Conservation (phyloP, 2,113 vertebrate species). For the Epinephelus cyanopodus region DNA sequence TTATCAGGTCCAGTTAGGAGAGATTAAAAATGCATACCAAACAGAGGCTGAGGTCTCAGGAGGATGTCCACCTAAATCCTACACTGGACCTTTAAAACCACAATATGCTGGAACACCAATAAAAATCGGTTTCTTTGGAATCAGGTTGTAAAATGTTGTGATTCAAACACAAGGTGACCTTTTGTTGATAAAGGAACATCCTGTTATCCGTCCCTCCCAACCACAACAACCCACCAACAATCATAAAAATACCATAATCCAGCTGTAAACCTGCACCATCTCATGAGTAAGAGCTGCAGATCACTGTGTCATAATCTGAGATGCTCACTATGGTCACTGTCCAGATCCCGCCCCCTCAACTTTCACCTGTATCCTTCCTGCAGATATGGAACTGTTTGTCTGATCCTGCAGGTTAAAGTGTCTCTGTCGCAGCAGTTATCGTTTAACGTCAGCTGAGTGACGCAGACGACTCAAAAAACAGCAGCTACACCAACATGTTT, state of each 20-base stretch:
- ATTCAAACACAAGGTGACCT: neutral
- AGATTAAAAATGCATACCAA: too few species aligned
- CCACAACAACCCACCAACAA: neutral
- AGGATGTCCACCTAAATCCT: too few species aligned
- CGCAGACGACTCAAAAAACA: neutral
- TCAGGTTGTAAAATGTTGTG: neutral
- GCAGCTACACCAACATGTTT: slow-evolving; percentile 29
- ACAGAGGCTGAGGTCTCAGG: too few species aligned
- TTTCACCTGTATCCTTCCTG: slow-evolving; percentile 27
- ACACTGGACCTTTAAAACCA: too few species aligned
- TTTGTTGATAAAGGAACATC: neutral
- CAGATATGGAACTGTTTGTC: slow-evolving; percentile 5
- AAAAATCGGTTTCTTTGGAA: neutral
- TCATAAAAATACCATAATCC: neutral
- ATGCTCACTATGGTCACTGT: neutral
- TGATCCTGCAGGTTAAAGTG: slow-evolving; percentile 39
- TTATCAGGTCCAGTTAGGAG: too few species aligned
- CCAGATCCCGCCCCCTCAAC: neutral
- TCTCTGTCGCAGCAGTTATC: neutral
- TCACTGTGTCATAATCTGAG: neutral
- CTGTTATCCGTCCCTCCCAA: neutral
- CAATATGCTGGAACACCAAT: too few species aligned
- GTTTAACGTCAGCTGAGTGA: slow-evolving; percentile 13
- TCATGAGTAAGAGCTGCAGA: neutral
- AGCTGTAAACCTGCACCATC: neutral